Conservation (phyloP, 2,888 invertebrate genomes). For the Hemithea aestivaria region DNA sequence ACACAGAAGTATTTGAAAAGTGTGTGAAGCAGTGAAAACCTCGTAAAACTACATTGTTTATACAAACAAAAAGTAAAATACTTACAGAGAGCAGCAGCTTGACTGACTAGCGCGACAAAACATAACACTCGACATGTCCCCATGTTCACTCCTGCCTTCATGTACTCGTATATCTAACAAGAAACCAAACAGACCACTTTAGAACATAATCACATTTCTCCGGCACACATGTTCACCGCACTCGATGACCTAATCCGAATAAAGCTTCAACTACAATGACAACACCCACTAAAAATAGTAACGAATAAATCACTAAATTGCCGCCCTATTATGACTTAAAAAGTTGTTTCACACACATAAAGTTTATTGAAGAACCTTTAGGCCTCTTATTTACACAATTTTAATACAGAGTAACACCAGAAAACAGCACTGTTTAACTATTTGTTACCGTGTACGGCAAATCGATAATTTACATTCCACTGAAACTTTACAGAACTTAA, state of each 20-base stretch:
- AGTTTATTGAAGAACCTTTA: slow-evolving; percentile 32
- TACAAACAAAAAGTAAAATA: slow-evolving; percentile 27
- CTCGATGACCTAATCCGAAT: slow-evolving; percentile 76
- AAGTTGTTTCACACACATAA: slow-evolving; percentile 32
- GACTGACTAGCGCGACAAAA: slow-evolving; percentile 57
- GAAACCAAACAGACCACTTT: slow-evolving; percentile 65
- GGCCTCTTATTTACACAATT: slow-evolving; percentile 38
- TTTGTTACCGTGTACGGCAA: slow-evolving; percentile 54
- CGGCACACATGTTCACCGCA: slow-evolving; percentile 72
- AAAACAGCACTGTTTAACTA: slow-evolving; percentile 55
- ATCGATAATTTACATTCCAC: slow-evolving; percentile 61
- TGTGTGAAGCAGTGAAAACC: no score
- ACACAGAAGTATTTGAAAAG: no score
- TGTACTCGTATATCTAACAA: slow-evolving; percentile 68
- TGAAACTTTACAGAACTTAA: slow-evolving; percentile 10
- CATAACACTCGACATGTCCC: slow-evolving; percentile 60
- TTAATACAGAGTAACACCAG: slow-evolving; percentile 40
- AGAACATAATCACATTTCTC: slow-evolving; percentile 58
- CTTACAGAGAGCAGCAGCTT: slow-evolving; percentile 66
- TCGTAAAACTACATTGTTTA: slow-evolving; percentile 11
- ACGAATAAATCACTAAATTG: slow-evolving; percentile 61
- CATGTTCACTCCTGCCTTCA: slow-evolving; percentile 57
- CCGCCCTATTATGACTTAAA: slow-evolving; percentile 48
- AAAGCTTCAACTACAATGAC: slow-evolving; percentile 70
- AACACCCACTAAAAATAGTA: slow-evolving; percentile 82